Evolutionary conservation across 1,140 invertebrate genomes (phyloP).

Genomic region (Caenorhabditis inopinata): DNA sequence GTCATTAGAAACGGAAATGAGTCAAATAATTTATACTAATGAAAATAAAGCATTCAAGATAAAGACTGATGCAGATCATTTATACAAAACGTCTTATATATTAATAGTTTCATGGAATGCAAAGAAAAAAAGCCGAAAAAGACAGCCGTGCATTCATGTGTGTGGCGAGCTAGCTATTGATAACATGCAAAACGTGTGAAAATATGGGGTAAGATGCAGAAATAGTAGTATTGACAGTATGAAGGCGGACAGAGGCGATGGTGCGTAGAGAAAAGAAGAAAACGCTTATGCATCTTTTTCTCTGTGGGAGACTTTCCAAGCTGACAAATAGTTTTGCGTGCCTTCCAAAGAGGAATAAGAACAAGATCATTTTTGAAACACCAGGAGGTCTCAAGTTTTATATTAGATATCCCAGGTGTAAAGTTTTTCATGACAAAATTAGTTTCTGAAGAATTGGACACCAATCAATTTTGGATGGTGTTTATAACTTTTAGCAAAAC

Average conservation of each 20-base stretch:
- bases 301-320: constrained; percentile 15
- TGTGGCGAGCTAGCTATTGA: not conserved
- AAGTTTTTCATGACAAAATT: no score
- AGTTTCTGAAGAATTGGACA: no score
- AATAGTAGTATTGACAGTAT: constrained; percentile 16
- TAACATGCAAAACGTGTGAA: constrained; percentile 25
- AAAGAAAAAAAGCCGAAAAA: not conserved
- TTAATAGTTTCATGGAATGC: not conserved
- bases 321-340: constrained; percentile 27
- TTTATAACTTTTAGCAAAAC: no score
- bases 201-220: constrained; percentile 28
- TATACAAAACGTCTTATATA: not conserved
- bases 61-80: not conserved
- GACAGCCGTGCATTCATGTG: not conserved
- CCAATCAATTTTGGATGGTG: no score
- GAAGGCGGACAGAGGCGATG: not conserved
- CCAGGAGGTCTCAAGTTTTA: not conserved
- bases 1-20: constrained; percentile 34
- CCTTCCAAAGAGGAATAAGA: not conserved
- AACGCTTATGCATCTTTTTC: constrained; percentile 29
- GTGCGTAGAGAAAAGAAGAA: constrained; percentile 1
- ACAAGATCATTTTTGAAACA: constrained; percentile 5
- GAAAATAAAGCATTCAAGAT: not conserved
- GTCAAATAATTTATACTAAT: not conserved
- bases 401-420: no score